A percentile compares a stretch with the other conserved stretches of the same genome.
Conservation (phyloP, 2,888 invertebrate genomes). For the Scelioninae gen. 1 region DNA sequence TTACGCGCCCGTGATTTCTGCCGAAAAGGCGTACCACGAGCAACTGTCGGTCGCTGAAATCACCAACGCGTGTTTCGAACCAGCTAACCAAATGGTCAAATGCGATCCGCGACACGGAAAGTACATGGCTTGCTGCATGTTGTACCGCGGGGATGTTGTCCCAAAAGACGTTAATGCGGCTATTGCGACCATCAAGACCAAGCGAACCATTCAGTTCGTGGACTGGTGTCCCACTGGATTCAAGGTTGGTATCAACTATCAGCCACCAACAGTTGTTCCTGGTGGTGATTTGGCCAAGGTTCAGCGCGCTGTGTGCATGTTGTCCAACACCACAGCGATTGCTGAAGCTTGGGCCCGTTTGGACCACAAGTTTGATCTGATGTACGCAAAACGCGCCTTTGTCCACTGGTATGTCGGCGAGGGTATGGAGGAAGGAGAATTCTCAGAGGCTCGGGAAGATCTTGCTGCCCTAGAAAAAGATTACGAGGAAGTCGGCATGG, state of each 20-base stretch:
- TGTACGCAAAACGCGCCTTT: conserved; percentile 37
- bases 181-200: conserved; percentile 32
- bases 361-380: conserved; percentile 38
- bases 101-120: conserved; percentile 37
- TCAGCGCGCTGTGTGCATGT: conserved; percentile 31
- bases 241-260: conserved; percentile 80
- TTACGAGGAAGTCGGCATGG: conserved; percentile 48
- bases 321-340: conserved; percentile 38
- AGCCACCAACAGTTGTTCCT: conserved; percentile 31
- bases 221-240: conserved; percentile 41
- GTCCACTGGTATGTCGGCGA: conserved; percentile 41
- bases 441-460: conserved; percentile 43
- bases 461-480: conserved; percentile 40
- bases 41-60: conserved; percentile 34
- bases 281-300: conserved; percentile 39
- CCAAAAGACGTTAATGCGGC: conserved; percentile 38
- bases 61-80: conserved; percentile 36
- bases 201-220: conserved; percentile 32
- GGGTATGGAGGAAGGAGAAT: conserved; percentile 47
- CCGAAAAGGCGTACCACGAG: conserved; percentile 34
- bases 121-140: conserved; percentile 43
- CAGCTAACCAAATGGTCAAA: conserved; percentile 42
- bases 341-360: conserved; percentile 38
- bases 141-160: conserved; percentile 28
- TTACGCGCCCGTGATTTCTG: conserved; percentile 28